Base-by-base conservation (phyloP, 64 coral and sea anemone genomes). In the Platygyra sinensis region DNA sequence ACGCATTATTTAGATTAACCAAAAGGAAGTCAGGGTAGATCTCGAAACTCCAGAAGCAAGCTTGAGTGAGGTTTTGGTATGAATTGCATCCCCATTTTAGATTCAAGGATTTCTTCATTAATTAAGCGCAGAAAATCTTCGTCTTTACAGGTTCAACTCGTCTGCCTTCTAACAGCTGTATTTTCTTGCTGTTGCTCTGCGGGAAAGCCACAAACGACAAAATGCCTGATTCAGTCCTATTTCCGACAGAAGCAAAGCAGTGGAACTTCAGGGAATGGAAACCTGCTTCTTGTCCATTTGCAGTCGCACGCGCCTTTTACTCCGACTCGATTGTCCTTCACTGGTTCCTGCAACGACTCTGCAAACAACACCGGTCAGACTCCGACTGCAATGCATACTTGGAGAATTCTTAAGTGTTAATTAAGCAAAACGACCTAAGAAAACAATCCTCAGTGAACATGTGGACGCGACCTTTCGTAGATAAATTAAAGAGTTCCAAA, bases 301-400 rank as follows among this genome's bases (percentile, higher is more conserved):
- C 80, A 62, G 14, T 65, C 64, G 18, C 36, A 65, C 80, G 2
- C 24, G 2, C 16, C 13, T 18, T 60, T 7, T 32, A 39, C 30
- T 11, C 60, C 59, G 62, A 62, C 55, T 42, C 59, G 32, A 5
- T 22, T 83, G 30, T 36, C 80, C 5, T 83, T 83, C 33, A 83
- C 80, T 22, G 80, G 60, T 20, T 83, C 80, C 27, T 83, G 80
- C 32, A 83, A 39, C 15, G 80, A 83, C 22, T 42, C 80, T 32
- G 30, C n/a, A 20, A 20, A 36, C 6, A 24, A 83, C 20, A 83
- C 29, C 61, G 80, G 80, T 83, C 6, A 69, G 65, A 11, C 5
- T 27, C 65, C n/a, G n/a, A n/a, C n/a, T 25, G 8, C 10, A 22
- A 69, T n/a, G 25, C 22, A 69, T 57, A 57, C 15, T 1, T 57